Evolutionary conservation across 2,113 vertebrate genomes (phyloP), one percentile per base, ranked within the genome.

Genomic region (Regulus satrapa): DNA sequence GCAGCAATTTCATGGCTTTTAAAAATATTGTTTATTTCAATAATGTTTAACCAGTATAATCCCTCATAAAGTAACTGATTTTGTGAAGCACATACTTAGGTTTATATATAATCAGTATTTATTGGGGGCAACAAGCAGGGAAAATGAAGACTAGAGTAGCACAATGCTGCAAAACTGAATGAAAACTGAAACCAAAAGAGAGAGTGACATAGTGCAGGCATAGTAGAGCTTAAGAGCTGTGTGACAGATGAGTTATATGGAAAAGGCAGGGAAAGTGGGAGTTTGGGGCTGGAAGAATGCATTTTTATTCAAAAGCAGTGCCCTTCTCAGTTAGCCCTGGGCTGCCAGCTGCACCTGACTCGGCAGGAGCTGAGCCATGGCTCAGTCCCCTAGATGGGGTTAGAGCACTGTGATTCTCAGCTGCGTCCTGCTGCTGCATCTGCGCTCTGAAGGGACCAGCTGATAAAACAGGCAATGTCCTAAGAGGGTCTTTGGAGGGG

Each of bases 371-470:
- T 10, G 8, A 67, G 76, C 21, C 0, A 2, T n/a, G n/a, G 14
- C 52, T 36, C 9, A 46, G 88, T 62, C 93, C 89, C 83, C 95
- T 92, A 94, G 95, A 31, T 92, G 95, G 95, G 74, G 97, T 76
- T 59, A 81, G 12, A 96, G 92, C 74, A 8, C 94, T 18, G 7
- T 11, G 9, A 4, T 41, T 75, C 66, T 32, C 63, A 4, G 6
- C 25, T 41, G 0, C 51, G 55, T 71, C 83, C 52, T 25, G 3
- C 4, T 56, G n/a, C 52, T 71, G 9, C 24, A 6, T 36, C 64
- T 23, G 45, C 45, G 0, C 38, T 21, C 56, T 4, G n/a, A 3
- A 14, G 28, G 11, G 23, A 38, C 2, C 14, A 9, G 23, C 28
- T 36, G 55, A 9, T 23, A 19, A 25, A 67, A 18, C 2, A 28